A percentile compares a stretch with the other conserved stretches of the same genome.
Conservation (phyloP, 1,140 invertebrate species). For the Heliconius himera region DNA sequence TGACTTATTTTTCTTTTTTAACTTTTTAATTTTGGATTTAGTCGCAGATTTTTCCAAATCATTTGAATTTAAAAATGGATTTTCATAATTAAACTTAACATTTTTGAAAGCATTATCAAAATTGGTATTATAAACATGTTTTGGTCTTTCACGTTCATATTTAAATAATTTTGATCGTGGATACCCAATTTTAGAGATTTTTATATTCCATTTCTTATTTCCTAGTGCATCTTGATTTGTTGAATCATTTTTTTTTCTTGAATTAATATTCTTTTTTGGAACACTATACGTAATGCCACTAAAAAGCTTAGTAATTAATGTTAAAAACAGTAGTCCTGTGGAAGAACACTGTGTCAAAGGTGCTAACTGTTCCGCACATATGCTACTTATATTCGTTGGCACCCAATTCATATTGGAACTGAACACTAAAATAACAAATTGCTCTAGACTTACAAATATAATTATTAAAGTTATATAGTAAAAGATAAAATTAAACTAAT, state of each 20-base stretch:
- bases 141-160: neutral
- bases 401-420: slow-evolving; percentile 78
- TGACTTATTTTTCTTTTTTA: slow-evolving; percentile 13
- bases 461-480: too few species aligned
- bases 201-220: neutral
- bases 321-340: slow-evolving; percentile 82
- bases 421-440: neutral
- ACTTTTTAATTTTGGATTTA: neutral
- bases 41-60: neutral
- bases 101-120: slow-evolving; percentile 19
- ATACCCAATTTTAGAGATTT: slow-evolving; percentile 13
- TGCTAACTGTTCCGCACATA: slow-evolving; percentile 77
- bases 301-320: slow-evolving; percentile 82
- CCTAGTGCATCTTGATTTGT: neutral
- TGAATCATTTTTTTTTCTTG: neutral
- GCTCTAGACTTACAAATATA: slow-evolving; percentile 46
- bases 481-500: slow-evolving; percentile 81
- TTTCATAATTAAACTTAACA: slow-evolving; percentile 38
- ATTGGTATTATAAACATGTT: neutral
- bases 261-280: slow-evolving; percentile 33
- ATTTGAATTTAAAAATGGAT: slow-evolving; percentile 40
- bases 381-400: slow-evolving; percentile 81
- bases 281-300: slow-evolving; percentile 72
- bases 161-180: neutral
- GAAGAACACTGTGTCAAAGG: slow-evolving; percentile 83